Evolutionary conservation across 2,888 invertebrate species (phyloP), one percentile per base, ranked within the genome.

Genomic region (Plagiodera versicolora): DNA sequence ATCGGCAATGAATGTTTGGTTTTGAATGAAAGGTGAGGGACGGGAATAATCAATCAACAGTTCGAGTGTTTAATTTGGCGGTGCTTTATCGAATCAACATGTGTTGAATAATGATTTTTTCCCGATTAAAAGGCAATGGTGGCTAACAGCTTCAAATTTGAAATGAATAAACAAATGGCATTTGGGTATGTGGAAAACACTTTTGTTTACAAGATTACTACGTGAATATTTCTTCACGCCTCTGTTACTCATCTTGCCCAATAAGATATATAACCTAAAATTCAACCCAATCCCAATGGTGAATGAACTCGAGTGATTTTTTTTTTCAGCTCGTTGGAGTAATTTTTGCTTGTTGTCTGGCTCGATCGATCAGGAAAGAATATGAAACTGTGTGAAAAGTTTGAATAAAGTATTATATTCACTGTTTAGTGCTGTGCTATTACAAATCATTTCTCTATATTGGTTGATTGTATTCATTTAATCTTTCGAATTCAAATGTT

Each of bases 281-380:
- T 6, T 8, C 5, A 28, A 8, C 28, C 5, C 28, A 28, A 6
- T 28, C 8, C 8, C 8, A 4, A 28, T 4, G 28, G 28, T 45
- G 17, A 45, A 6, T 30, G 16, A 54, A 55, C 48, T 28, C 28
- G 8, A 39, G 11, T 14, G 14, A 46, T 66, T 65, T 67, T 72
- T 67, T 74, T 62, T 81, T 88, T 67, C 84, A 93, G 93, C 83
- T 96, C 52, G 83, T 96, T 73, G 96, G 95, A 51, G 91, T 96
- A 57, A 83, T 94, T 66, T 95, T 95, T 79, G 94, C 97, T 28
- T 97, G 96, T 84, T 93, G 92, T 79, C 84, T 98, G 80, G 95
- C 94, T 69, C 89, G 94, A 75, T 92, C 94, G 71, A 94, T 98
- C 78, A 91, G 93, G 78, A 91, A 90, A 80, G 94, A 94, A 79